Evolutionary conservation across 2,113 vertebrate genomes (phyloP), one percentile per base, ranked within the genome.

Genomic region (Ictalurus punctatus): DNA sequence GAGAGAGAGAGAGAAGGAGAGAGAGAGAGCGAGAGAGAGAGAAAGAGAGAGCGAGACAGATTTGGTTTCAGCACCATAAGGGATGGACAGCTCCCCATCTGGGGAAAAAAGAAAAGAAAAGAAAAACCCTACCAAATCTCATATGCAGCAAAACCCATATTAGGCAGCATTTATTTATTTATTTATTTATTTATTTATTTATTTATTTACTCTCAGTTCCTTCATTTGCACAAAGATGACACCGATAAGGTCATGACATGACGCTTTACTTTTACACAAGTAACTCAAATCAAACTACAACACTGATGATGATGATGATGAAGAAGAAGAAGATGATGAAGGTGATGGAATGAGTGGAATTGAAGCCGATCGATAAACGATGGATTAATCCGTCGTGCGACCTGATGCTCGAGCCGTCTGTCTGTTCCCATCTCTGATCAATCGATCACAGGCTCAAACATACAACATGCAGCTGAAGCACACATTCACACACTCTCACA

Each of bases 61-160:
- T 84, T 80, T 81, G 30, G 78, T 93, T 95, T 95, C 94, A 95
- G 95, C 92, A 96, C 95, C 92, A 92, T 82, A 34, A 71, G 63
- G 30, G 79, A 25, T 67, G 93, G 93, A 95, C 93, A 96, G 95
- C 93, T 95, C 93, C 94, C 82, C 84, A 74, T 73, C 87, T 86
- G 85, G 85, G 59, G 59, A 74, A 52, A 2, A 27, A 79, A n/a
- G 5, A 48, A 48, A 78, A 52, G 52, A 27, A 52, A 81, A 85
- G 63, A 19, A 48, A 73, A 73, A 40, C 3, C 12, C 13, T 56
- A 9, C 27, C 16, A 76, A 21, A 79, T 79, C 6, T 78, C 59
- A 27, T 12, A 48, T 27, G 56, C 56, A 78, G 87, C 37, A 58
- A 73, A 83, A 40, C 34, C 19, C 3, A 48, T 71, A 67, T 21